These are phyloP conservation scores for Pungitius pungitius DNA, from an alignment of 2,113 vertebrate genomes.

Conservation along the genomic window DNA sequence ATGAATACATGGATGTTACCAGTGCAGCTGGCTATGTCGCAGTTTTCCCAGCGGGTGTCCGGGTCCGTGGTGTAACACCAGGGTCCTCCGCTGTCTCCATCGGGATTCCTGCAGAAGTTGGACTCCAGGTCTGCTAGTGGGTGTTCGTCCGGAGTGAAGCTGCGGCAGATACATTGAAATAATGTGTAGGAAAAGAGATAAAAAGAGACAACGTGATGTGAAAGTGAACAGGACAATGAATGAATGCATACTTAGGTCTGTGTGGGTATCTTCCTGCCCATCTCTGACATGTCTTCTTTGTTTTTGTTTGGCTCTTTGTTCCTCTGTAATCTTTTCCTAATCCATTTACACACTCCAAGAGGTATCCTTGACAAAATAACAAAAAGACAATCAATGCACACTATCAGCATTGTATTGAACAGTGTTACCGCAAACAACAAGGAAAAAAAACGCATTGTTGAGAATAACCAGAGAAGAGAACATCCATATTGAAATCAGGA, in stretches of 20 bases:
- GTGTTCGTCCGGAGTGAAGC: slow-evolving; percentile 62
- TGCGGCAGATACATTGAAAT: slow-evolving; percentile 33
- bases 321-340: slow-evolving; percentile 77
- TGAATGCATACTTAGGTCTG: slow-evolving; percentile 70
- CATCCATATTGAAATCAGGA: background rate
- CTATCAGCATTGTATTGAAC: background rate
- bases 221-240: background rate
- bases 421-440: background rate
- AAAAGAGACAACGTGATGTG: background rate
- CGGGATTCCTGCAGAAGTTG: slow-evolving; percentile 85
- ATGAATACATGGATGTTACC: slow-evolving; percentile 52
- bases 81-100: slow-evolving; percentile 72
- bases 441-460: background rate
- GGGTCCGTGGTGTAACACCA: slow-evolving; percentile 84
- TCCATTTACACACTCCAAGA: slow-evolving; percentile 79
- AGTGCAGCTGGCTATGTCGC: slow-evolving; percentile 73
- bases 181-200: background rate
- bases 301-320: slow-evolving; percentile 75
- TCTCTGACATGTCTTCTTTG: slow-evolving; percentile 73
- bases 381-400: background rate
- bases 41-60: slow-evolving; percentile 79
- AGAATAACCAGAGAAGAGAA: background rate
- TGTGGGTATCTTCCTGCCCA: slow-evolving; percentile 74
- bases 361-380: slow-evolving; percentile 66
- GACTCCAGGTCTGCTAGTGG: slow-evolving; percentile 77